Evolutionary conservation across 2,888 invertebrate genomes (phyloP), one percentile per base, ranked within the genome.

Genomic region (Platycheirus albimanus): DNA sequence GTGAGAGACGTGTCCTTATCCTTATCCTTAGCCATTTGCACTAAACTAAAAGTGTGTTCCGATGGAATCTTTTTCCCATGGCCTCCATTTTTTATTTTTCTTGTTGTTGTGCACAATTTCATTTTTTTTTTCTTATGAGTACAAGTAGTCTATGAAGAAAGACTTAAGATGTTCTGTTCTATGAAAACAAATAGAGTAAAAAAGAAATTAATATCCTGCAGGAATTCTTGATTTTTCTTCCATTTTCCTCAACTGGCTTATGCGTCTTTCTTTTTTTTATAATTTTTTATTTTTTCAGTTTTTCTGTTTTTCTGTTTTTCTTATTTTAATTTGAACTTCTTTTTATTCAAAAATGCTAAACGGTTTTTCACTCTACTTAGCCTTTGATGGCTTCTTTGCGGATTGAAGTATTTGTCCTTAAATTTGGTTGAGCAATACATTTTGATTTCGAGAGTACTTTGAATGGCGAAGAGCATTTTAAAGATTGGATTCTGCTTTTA

Each of bases 121-220:
- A n/a, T n/a, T n/a, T n/a, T n/a, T n/a, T n/a, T n/a, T 38, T 56
- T 45, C 54, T 67, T 17, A 76, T 61, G 30, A 56, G 47, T 13
- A 66, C 24, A 64, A 56, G 17, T 51, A 51, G 20, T 38, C 10
- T 17, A 41, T 66, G 33, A 66, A 56, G 17, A 49, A 30, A 10
- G 17, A 63, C 17, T 11, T n/a, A 19, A 45, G 49, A 49, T 2
- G 7, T 47, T 52, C 43, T 41, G n/a, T n/a, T n/a, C n/a, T 24
- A 24, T 15, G 20, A 61, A 28, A 67, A 47, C 24, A 41, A 47
- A 45, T 28, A 30, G 30, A 13, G 17, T 47, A 15, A 52, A 24
- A 43, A 80, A 61, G 56, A 67, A 83, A 83, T 83, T 78, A 72
- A 83, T 83, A 83, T 83, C 77, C 81, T 61, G 71, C 77, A 72